Evolutionary conservation across 2,113 vertebrate species (phyloP).

Genomic region (Pterocles orientalis): DNA sequence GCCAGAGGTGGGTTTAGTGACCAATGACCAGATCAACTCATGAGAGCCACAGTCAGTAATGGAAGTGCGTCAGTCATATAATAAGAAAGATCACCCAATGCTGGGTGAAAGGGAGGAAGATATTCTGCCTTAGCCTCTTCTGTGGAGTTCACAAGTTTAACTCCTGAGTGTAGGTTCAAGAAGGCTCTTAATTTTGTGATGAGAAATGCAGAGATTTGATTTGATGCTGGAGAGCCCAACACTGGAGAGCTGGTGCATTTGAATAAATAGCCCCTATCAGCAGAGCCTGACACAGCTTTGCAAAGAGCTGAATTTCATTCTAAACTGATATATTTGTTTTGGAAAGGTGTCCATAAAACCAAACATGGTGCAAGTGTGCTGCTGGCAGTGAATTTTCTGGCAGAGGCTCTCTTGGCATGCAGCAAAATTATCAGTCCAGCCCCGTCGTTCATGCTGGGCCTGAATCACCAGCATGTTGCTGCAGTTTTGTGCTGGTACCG

Average conservation of each 20-base stretch:
- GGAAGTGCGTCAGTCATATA: neutral
- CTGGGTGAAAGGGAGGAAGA: neutral
- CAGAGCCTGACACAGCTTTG: neutral
- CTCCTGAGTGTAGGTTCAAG: neutral
- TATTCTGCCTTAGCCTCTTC: neutral
- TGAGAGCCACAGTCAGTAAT: neutral
- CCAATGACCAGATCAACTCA: neutral
- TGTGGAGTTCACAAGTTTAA: neutral
- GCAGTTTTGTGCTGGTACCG: neutral
- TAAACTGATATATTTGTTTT: constrained; percentile 1
- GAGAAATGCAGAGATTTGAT: neutral
- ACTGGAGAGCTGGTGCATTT: neutral
- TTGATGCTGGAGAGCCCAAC: neutral
- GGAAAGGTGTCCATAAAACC: constrained; percentile 2
- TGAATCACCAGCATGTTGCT: neutral
- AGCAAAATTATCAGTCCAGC: neutral
- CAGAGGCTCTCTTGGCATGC: neutral
- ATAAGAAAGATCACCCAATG: neutral
- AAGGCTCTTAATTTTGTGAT: neutral
- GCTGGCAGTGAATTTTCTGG: neutral
- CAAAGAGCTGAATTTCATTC: neutral
- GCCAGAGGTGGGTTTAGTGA: neutral
- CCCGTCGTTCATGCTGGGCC: neutral
- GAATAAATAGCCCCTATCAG: neutral
- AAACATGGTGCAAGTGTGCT: neutral